Evolutionary conservation across 2,888 invertebrate species (phyloP), one percentile per base, ranked within the genome.

Genomic region (Yponomeuta plumbellus): DNA sequence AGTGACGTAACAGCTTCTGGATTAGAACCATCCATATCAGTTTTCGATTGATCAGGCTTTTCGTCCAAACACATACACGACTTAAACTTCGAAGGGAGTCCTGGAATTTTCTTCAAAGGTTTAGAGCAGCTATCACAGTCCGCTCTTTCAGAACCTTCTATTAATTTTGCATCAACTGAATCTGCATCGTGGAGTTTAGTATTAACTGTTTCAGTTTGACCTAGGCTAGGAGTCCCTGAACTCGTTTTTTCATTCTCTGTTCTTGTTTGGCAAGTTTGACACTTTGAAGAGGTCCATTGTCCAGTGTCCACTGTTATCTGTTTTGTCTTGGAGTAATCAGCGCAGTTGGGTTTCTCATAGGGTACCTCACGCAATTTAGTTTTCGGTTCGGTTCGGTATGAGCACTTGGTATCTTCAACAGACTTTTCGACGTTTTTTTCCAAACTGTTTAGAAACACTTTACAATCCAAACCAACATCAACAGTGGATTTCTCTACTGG

Each of bases 181-280:
- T 52, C 4, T 1, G 17, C 17, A 17, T 52, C 44, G 0, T 17
- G 13, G 1, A 17, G 17, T 52, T 52, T 13, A 17, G 44, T 52
- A 52, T 8, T 52, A 1, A 13, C 17, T 17, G 44, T 13, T 52
- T 52, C 44, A 52, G 3, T 17, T 17, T 52, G 44, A 17, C 44
- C 13, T 52, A 17, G 44, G 44, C 44, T 4, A 17, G 44, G 13
- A 5, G 44, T 52, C 13, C 17, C 17, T 52, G 4, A 52, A 52
- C 17, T 17, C 17, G 44, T 17, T 52, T 52, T 17, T 17, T 17
- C 17, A 13, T 52, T 52, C 17, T 17, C 44, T 52, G 17, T 17
- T 17, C 76, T 73, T 4, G 68, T 64, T 62, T 66, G 44, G 2
- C 66, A 56, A 66, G 62, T 64, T 66, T 62, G 13, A 52, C 44